A percentile compares a stretch with the other conserved stretches of the same genome.
Conservation (phyloP, 2,888 invertebrate genomes). For the Epinotia brunnichana region DNA sequence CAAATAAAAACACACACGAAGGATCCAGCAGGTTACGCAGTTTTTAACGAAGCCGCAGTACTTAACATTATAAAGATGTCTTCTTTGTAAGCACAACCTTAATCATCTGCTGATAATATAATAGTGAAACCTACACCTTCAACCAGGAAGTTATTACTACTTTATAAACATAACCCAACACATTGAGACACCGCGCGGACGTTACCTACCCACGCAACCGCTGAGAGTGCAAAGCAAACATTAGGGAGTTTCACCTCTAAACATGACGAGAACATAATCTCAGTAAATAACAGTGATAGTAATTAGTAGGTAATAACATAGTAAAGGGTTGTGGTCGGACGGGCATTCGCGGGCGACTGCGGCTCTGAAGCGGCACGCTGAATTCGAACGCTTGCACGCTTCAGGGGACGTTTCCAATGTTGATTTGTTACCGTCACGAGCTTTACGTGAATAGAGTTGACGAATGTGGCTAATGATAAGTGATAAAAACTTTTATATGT, state of each 20-base stretch:
- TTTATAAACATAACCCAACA: conserved; percentile 23
- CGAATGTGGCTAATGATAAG: not conserved
- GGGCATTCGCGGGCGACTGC: conserved; percentile 66
- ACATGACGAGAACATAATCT: conserved; percentile 55
- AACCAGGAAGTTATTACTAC: conserved; percentile 20
- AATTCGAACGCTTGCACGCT: conserved; percentile 56
- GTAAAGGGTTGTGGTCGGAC: conserved; percentile 50
- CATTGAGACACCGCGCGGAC: not conserved
- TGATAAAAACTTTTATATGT: not conserved
- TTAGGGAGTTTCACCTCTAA: conserved; percentile 70
- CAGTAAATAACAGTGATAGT: conserved; percentile 10
- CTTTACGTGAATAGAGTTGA: conserved; percentile 7
- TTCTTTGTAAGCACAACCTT: too few species aligned
- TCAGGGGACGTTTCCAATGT: conserved; percentile 63
- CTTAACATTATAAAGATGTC: too few species aligned
- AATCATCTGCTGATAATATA: not conserved
- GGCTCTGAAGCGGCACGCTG: conserved; percentile 59
- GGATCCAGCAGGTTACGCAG: not conserved
- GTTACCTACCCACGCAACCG: conserved; percentile 73
- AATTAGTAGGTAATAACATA: conserved; percentile 22
- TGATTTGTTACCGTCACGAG: conserved; percentile 35
- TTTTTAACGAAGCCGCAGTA: not conserved
- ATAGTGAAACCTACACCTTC: conserved; percentile 19
- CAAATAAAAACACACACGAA: not conserved
- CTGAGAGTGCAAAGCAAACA: conserved; percentile 75